Evolutionary conservation across 2,888 invertebrate species (phyloP).

Genomic region (Erynnis tages): DNA sequence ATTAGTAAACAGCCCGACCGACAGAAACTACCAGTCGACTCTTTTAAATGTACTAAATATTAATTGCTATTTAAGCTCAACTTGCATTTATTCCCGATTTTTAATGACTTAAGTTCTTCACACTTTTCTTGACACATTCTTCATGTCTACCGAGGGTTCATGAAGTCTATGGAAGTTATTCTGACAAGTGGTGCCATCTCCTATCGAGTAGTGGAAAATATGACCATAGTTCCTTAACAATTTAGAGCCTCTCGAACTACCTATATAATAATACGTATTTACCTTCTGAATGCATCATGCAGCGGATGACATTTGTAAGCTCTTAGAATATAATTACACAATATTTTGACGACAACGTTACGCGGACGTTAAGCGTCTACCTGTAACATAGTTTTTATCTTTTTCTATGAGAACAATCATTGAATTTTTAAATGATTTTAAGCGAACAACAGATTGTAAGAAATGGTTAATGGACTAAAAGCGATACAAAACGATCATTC

Average conservation of each 20-base stretch:
- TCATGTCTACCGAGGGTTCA: background rate
- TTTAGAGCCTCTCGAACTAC: background rate
- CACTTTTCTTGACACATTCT: no score
- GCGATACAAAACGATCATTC: no score
- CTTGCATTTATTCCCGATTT: no score
- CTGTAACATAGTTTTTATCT: slow-evolving; percentile 68
- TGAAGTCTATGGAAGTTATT: no score
- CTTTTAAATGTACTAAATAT: no score
- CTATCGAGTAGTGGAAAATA: background rate
- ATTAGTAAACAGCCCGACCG: no score
- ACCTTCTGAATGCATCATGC: background rate
- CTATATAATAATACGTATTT: background rate
- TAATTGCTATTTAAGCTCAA: no score
- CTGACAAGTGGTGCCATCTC: background rate
- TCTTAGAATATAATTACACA: background rate
- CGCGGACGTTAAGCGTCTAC: slow-evolving; percentile 32
- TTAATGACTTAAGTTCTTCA: no score
- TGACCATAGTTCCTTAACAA: background rate
- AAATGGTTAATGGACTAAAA: slow-evolving; percentile 30
- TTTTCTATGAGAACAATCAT: slow-evolving; percentile 71
- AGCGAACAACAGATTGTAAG: slow-evolving; percentile 56
- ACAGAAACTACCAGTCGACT: no score
- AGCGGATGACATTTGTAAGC: background rate
- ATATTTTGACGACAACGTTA: background rate
- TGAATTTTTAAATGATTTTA: slow-evolving; percentile 70